phyloP scores from a whole-genome alignment of 2,888 invertebrate genomes.

The Chorisops tibialis region DNA sequence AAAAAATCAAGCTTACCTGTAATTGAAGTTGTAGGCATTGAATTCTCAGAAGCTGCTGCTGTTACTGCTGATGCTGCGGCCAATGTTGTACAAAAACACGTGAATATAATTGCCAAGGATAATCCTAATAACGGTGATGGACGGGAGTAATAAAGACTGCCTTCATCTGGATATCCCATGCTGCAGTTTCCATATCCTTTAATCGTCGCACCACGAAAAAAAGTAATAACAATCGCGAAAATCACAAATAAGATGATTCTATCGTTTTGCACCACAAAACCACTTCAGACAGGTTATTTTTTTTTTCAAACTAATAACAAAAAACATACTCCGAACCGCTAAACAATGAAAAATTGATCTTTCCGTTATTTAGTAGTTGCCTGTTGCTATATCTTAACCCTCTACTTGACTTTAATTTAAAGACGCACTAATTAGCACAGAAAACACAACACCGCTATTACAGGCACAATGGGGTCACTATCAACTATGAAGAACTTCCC shows the following conservation, averaged over 20 bases:
- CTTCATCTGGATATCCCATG: slow-evolving; percentile 11
- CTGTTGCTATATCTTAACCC: slow-evolving; percentile 29
- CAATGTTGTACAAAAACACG: slow-evolving; percentile 7
- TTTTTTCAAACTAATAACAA: neutral
- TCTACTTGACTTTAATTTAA: slow-evolving; percentile 32
- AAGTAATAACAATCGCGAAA: neutral
- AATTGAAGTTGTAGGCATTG: slow-evolving; percentile 23
- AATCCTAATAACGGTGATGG: slow-evolving; percentile 5
- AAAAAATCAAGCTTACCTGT: slow-evolving; percentile 4
- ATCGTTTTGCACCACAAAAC: neutral
- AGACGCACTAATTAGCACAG: slow-evolving; percentile 32
- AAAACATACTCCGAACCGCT: no score
- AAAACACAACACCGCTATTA: neutral
- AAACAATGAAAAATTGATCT: neutral
- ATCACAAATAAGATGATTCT: neutral
- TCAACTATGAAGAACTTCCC: no score
- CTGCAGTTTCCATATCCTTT: slow-evolving; percentile 20
- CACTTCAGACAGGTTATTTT: neutral
- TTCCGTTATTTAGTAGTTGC: neutral
- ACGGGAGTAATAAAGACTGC: neutral
- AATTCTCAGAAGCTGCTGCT: slow-evolving; percentile 13
- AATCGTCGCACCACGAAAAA: neutral
- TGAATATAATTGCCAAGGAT: slow-evolving; percentile 11
- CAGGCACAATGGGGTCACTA: slow-evolving; percentile 16
- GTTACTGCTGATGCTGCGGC: slow-evolving; percentile 14